Evolutionary conservation across 2,113 vertebrate species (phyloP), one percentile per base, ranked within the genome.

Genomic region (Spheniscus mendiculus): DNA sequence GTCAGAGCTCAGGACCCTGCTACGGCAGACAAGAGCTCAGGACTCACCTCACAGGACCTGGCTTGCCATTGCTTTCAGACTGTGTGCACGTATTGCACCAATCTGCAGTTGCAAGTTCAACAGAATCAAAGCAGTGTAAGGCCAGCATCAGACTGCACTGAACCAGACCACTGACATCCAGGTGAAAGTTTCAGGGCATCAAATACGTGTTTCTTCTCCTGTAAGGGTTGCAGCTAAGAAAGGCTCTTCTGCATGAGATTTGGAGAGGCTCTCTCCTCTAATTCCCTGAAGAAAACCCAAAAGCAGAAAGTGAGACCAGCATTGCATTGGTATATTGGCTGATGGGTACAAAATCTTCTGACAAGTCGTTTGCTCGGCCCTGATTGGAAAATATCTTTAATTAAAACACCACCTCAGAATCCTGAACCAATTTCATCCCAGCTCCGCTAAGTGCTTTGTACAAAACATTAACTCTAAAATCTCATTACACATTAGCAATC

Each of bases 401-500:
- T 98, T 98, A 98, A 98, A 98, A 97, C 96, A 96, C 94, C 97
- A 56, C 97, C 94, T 97, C 97, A 96, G 96, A 97, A 96, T 96
- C 93, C 97, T 59, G 94, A 97, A 95, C 96, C 98, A 98, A 96
- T 98, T 97, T 97, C 97, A 95, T 91, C 89, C 96, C 36, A 74
- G 96, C 98, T 91, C 84, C 15, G 15, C 96, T 98, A 97, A 98
- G 97, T 97, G 97, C 98, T 98, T 97, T 90, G 96, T 95, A 98
- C 98, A 97, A 98, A 98, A 98, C 98, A 97, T 98, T 98, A 98
- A 98, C 98, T 98, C 97, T 93, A 97, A 98, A 98, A 97, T 97
- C 98, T 98, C 98, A 98, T 98, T 97, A 98, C 89, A 90, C 97
- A 95, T 96, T 96, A 94, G 95, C 97, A 97, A 83, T 95, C 93